phyloP scores from a whole-genome alignment of 1,140 invertebrate species.

The Rhynchophorus ferrugineus region DNA sequence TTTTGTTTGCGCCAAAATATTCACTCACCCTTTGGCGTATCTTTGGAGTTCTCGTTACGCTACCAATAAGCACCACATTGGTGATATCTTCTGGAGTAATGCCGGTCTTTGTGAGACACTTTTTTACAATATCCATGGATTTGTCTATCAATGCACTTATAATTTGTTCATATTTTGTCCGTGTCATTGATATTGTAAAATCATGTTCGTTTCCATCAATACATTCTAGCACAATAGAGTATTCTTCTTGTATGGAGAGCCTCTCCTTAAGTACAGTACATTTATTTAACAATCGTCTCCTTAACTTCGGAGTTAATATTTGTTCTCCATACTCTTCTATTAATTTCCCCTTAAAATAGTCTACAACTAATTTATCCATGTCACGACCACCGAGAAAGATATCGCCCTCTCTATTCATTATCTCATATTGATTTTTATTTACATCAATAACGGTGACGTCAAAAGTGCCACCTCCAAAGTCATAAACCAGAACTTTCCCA shows the following conservation, averaged over 20 bases:
- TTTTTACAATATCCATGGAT: constrained; percentile 10
- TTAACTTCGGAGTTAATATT: not conserved
- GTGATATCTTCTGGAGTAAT: constrained; percentile 38
- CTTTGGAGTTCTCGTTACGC: constrained; percentile 57
- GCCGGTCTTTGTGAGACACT: constrained; percentile 10
- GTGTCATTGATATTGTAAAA: constrained; percentile 65
- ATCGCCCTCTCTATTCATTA: constrained; percentile 60
- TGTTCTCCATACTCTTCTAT: not conserved
- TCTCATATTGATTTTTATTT: constrained; percentile 63
- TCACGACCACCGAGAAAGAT: constrained; percentile 62
- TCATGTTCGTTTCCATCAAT: constrained; percentile 50
- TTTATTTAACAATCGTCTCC: not conserved
- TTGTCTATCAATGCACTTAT: constrained; percentile 59
- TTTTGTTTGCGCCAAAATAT: constrained; percentile 43
- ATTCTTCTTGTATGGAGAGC: not conserved
- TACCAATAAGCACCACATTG: constrained; percentile 56
- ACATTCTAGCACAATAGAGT: not conserved
- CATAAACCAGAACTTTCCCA: constrained; percentile 46
- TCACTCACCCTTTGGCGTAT: constrained; percentile 37
- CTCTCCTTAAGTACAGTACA: constrained; percentile 5
- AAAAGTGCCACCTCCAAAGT: constrained; percentile 69
- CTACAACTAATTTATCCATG: constrained; percentile 51
- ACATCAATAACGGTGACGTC: constrained; percentile 69
- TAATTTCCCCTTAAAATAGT: constrained; percentile 22
- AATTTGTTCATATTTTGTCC: constrained; percentile 66